These are phyloP conservation scores for Podarcis siculus DNA, from an alignment of 2,797 vertebrate species.

Conservation along the genomic window DNA sequence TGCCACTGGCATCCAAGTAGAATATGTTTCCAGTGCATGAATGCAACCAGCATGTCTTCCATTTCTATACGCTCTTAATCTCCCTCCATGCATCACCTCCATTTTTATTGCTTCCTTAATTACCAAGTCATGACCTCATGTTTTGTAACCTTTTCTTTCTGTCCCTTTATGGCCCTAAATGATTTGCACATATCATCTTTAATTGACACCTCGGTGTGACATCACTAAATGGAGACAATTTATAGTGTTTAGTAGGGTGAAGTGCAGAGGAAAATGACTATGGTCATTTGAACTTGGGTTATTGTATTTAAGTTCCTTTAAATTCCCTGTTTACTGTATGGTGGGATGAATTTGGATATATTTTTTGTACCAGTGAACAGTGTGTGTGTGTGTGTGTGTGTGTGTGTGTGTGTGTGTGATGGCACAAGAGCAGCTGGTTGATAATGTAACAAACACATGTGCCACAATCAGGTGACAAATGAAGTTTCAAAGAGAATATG, in stretches of 20 bases:
- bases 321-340: not conserved
- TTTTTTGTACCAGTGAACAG: not conserved
- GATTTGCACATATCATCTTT: slow-evolving; percentile 79
- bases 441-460: not conserved
- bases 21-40: slow-evolving; percentile 36
- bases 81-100: slow-evolving; percentile 59
- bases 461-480: too few species aligned
- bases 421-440: not conserved
- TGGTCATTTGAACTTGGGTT: slow-evolving; percentile 10
- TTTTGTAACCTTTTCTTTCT: slow-evolving; percentile 75
- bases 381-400: too few species aligned
- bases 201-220: slow-evolving; percentile 77
- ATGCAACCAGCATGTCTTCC: slow-evolving; percentile 32
- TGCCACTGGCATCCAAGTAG: not conserved
- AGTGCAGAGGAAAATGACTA: slow-evolving; percentile 36
- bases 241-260: slow-evolving; percentile 45
- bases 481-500: not conserved
- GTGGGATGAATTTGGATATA: not conserved
- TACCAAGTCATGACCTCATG: slow-evolving; percentile 65
- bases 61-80: slow-evolving; percentile 49
- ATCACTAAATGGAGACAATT: slow-evolving; percentile 72
- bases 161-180: slow-evolving; percentile 72
- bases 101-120: slow-evolving; percentile 70
- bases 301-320: not conserved
- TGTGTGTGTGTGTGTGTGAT: not conserved